phyloP scores from a whole-genome alignment of 2,797 vertebrate genomes.

The Lagodon rhomboides region DNA sequence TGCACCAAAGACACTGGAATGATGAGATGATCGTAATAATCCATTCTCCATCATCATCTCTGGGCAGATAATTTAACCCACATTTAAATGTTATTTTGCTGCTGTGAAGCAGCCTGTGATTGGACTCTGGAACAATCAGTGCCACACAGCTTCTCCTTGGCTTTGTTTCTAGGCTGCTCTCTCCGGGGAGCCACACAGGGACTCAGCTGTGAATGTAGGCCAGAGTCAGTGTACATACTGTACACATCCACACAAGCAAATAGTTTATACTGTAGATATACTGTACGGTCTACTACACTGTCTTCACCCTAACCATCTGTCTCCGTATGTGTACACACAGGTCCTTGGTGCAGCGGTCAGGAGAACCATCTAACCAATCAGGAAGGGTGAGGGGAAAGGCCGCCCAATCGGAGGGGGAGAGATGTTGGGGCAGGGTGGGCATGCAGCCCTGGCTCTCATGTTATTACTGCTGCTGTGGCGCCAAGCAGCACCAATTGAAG shows the following conservation, averaged over 20 bases:
- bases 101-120: slow-evolving; percentile 16
- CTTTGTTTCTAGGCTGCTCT: slow-evolving; percentile 52
- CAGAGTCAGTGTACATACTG: slow-evolving; percentile 35
- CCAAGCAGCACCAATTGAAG: slow-evolving; percentile 87
- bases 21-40: neutral
- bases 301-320: slow-evolving; percentile 35
- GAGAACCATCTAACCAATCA: slow-evolving; percentile 56
- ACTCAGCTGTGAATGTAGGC: slow-evolving; percentile 73
- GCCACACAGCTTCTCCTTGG: slow-evolving; percentile 24
- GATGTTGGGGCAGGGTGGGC: slow-evolving; percentile 79
- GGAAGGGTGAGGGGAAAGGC: slow-evolving; percentile 50
- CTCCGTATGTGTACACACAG: slow-evolving; percentile 51
- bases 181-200: slow-evolving; percentile 30
- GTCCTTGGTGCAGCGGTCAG: slow-evolving; percentile 36
- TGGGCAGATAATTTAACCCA: neutral
- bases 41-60: neutral
- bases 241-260: slow-evolving; percentile 7
- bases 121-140: slow-evolving; percentile 22
- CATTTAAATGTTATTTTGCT: neutral
- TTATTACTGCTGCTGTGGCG: slow-evolving; percentile 85
- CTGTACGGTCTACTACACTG: neutral
- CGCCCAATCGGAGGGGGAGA: slow-evolving; percentile 68
- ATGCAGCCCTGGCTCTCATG: slow-evolving; percentile 72
- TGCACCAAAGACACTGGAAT: neutral
- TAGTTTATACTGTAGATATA: slow-evolving; percentile 17